These are phyloP conservation scores for Cairina moschata DNA, from an alignment of 2,113 vertebrate genomes.

Conservation along the genomic window DNA sequence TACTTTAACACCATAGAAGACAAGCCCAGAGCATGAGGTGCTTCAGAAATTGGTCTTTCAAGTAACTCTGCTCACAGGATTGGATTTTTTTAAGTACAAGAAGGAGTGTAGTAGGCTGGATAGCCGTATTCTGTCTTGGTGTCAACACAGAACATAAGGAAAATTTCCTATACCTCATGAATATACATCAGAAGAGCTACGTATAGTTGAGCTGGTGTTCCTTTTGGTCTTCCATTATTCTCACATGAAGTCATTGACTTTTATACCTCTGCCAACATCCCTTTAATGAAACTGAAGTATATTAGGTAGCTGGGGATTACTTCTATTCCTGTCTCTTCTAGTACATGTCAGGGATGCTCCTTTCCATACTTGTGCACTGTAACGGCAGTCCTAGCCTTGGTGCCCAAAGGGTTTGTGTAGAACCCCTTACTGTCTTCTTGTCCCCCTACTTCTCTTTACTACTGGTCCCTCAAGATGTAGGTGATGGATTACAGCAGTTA, in stretches of 20 bases:
- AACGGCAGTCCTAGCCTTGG: neutral
- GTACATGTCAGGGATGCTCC: neutral
- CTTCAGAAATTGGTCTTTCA: neutral
- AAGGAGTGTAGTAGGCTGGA: neutral
- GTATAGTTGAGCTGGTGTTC: neutral
- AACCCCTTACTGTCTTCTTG: neutral
- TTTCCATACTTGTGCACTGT: accelerated
- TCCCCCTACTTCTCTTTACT: neutral
- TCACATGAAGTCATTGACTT: neutral
- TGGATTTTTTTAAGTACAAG: neutral
- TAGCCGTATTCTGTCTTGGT: neutral
- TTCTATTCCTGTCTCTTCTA: neutral
- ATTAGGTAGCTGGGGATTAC: neutral
- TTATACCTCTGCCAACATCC: neutral
- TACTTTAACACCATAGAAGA: neutral
- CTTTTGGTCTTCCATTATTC: neutral
- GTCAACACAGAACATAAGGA: neutral
- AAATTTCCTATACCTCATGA: neutral
- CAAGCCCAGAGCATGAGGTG: neutral
- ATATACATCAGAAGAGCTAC: neutral
- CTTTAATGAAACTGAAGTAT: neutral
- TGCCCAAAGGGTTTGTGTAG: neutral
- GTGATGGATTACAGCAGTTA: neutral
- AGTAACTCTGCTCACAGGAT: neutral
- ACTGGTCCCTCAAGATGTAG: neutral